Base-by-base conservation (phyloP, 2,113 vertebrate species). In the Ammodytes dubius region DNA sequence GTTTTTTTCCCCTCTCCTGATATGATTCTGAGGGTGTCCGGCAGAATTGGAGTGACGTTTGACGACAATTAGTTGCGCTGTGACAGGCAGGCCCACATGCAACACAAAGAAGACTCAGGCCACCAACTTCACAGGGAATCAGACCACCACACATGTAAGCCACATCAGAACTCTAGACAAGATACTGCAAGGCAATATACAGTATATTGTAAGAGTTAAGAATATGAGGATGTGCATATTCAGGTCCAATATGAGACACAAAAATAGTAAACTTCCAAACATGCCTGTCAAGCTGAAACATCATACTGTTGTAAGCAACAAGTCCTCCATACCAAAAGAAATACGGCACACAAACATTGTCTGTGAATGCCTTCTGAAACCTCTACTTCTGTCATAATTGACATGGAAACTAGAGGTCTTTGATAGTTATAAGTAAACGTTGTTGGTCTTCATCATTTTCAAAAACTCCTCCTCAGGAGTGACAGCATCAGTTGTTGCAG, bases 21-120 rank as follows among this genome's bases (percentile, higher is more conserved):
- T 79, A 73, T 60, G 65, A 78, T 77, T 79, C 87, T 77, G 68
- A 82, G 79, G 77, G 77, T 90, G 89, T 83, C 91, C 82, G 65
- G 80, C 81, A 78, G 83, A 87, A 92, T 77, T 74, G 86, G 81
- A 85, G 72, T 78, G 85, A 90, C 52, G 70, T 89, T 93, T 95
- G 93, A 94, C 93, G 93, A 94, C 93, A 94, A 94, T 95, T 94
- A 95, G 92, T 80, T 88, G 82, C 90, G 85, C 72, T 35, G 68
- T 91, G 90, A 93, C 91, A 92, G 88, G 84, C 87, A 88, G 88
- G 60, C 74, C 77, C 63, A 69, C 56, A 70, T 79, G 83, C 79
- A 85, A 82, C 71, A 83, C 74, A 92, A 88, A 84, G 82, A 66
- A 72, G 4, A 85, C 35, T 82, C 67, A 69, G 69, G 46, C 46